These are phyloP conservation scores for Glyptemys insculpta DNA, from an alignment of 2,797 vertebrate species.

Conservation along the genomic window DNA sequence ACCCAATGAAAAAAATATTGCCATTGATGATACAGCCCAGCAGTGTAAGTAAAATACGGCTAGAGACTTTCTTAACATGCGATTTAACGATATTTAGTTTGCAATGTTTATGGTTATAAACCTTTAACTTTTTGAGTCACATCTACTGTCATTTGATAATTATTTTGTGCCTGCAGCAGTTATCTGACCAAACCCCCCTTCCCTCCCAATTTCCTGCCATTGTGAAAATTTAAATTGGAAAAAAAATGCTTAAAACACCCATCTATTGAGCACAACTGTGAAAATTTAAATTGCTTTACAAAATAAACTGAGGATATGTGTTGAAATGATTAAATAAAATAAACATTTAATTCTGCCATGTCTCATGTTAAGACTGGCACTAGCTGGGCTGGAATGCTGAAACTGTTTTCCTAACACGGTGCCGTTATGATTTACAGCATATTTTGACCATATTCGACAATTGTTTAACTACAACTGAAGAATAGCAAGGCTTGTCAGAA, in stretches of 20 bases:
- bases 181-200: not conserved
- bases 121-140: not conserved
- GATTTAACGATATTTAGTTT: not conserved
- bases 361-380: not conserved
- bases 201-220: not conserved
- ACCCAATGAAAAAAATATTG: not conserved
- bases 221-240: not conserved
- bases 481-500: not conserved
- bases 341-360: not conserved
- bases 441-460: not conserved
- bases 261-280: not conserved
- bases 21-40: not conserved
- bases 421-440: rapidly evolving
- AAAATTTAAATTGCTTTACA: not conserved
- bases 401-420: not conserved
- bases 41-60: not conserved
- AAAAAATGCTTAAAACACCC: not conserved
- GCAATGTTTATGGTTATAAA: not conserved
- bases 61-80: not conserved
- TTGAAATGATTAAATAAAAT: not conserved
- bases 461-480: not conserved
- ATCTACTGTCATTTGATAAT: not conserved
- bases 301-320: not conserved
- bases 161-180: not conserved
- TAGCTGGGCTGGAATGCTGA: not conserved